Base-by-base conservation (phyloP, 2,797 vertebrate species). In the Psittacula derbiana region DNA sequence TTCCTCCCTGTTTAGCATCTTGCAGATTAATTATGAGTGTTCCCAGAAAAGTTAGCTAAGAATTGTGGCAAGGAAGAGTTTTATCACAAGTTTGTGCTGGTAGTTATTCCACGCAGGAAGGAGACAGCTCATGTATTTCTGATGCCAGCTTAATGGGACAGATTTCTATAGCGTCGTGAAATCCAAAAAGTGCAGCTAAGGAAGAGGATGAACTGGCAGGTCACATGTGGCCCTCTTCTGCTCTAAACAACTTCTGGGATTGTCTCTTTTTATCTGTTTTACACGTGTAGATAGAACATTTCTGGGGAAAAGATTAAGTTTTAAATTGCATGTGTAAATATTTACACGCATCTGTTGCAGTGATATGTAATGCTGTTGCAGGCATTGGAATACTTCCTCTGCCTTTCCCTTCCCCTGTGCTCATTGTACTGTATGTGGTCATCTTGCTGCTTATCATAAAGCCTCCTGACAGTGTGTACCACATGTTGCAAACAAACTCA, bases 61-160 rank as follows among this genome's bases (percentile, higher is more conserved):
- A 76, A 66, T 33, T 78, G 71, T 74, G 65, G 55, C 67, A 52
- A 80, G 31, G 43, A 87, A 80, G 53, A 41, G 50, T 67, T 80
- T 82, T 65, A 41, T 70, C 69, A 92, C 79, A 79, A 53, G 16
- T 84, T 88, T 86, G 16, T 57, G 31, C 58, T 61, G 57, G 53
- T 87, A 62, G 52, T 73, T 80, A 55, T 85, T 92, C 76, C 21
- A 1, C 57, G 69, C 25, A 92, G 71, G 75, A 95, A 89, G 66
- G 61, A 79, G 67, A 86, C 78, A 94, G 60, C 75, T 83, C 89
- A 81, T 90, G 60, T 46, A 87, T 58, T 79, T 49, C 71, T 92
- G 84, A 78, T 84, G 41, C 49, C 5, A 2, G 20, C 28, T 65
- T 44, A 25, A 57, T 9, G 28, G 38, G 64, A 71, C 28, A 30